phyloP scores from a whole-genome alignment of 2,113 vertebrate genomes.

The Pseudorhombus dupliciocellatus region DNA sequence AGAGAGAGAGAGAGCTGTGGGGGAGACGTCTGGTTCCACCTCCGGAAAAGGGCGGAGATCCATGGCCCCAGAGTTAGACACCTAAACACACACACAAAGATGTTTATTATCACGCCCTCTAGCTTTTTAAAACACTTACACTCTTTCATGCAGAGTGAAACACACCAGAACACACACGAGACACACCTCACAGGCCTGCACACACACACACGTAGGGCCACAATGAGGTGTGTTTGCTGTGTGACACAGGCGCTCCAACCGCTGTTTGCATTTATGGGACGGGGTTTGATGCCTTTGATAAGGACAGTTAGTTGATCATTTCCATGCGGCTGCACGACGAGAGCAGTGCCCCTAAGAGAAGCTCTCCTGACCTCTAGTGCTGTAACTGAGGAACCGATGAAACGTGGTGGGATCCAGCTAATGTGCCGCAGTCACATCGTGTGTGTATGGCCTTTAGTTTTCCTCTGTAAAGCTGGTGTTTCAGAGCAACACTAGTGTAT shows the following conservation, averaged over 20 bases:
- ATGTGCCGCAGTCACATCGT: no score
- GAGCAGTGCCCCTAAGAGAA: neutral
- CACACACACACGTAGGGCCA: conserved; percentile 7
- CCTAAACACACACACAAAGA: conserved; percentile 64
- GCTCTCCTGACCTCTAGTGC: conserved; percentile 57
- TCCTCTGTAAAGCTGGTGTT: no score
- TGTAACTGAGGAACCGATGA: neutral
- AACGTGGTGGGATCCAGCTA: neutral
- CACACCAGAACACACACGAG: conserved; percentile 51
- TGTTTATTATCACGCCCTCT: conserved; percentile 32
- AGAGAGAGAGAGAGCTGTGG: conserved; percentile 29
- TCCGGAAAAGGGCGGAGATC: conserved; percentile 18
- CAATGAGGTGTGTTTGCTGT: conserved; percentile 73
- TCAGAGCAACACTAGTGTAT: no score
- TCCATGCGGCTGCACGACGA: neutral
- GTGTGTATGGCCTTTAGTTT: no score
- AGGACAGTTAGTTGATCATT: conserved; percentile 79
- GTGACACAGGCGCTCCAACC: conserved; percentile 79
- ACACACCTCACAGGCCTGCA: conserved; percentile 32
- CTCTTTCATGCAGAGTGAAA: conserved; percentile 14
- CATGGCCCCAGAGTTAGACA: conserved; percentile 73
- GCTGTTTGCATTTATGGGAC: conserved; percentile 77
- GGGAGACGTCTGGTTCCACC: neutral
- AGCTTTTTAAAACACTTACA: conserved; percentile 32
- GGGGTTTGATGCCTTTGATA: conserved; percentile 77